Conservation (phyloP, 2,113 vertebrate species). For the Bufo gargarizans region DNA sequence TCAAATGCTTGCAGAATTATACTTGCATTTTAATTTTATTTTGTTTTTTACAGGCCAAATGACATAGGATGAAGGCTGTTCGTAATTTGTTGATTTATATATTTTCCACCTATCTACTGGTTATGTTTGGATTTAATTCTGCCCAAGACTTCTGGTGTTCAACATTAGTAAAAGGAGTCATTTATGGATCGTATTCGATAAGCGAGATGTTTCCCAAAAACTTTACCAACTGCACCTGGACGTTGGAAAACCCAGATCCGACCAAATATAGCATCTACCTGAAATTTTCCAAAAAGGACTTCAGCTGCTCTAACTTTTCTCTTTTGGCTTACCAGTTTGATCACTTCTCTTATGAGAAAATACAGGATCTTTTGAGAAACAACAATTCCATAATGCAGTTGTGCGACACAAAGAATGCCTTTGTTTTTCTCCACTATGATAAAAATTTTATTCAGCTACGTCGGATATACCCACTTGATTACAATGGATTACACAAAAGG, state of each 20-base stretch:
- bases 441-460: conserved; percentile 99
- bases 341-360: conserved; percentile 99
- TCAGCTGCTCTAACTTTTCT: conserved; percentile 97
- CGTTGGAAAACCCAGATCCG: conserved; percentile 99
- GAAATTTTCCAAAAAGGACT: conserved; percentile 98
- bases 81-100: conserved; percentile 99
- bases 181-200: conserved; percentile 99
- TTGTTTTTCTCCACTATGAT: conserved; percentile 97
- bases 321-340: conserved; percentile 98
- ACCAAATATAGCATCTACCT: conserved; percentile 99
- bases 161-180: conserved; percentile 98
- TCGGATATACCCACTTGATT: conserved; percentile 89
- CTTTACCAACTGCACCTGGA: conserved; percentile 99
- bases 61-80: conserved; percentile 99
- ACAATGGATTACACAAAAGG: conserved; percentile 91
- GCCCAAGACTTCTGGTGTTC: conserved; percentile 99
- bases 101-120: conserved; percentile 99
- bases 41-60: conserved; percentile 96
- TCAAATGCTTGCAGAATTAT: conserved; percentile 71
- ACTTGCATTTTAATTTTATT: conserved; percentile 80
- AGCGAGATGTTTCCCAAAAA: conserved; percentile 99
- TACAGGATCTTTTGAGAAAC: conserved; percentile 95
- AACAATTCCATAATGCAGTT: conserved; percentile 98
- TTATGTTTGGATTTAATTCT: conserved; percentile 99
- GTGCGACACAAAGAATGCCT: conserved; percentile 93